phyloP scores from a whole-genome alignment of 2,797 vertebrate genomes.

The Sebastes hopkinsi region DNA sequence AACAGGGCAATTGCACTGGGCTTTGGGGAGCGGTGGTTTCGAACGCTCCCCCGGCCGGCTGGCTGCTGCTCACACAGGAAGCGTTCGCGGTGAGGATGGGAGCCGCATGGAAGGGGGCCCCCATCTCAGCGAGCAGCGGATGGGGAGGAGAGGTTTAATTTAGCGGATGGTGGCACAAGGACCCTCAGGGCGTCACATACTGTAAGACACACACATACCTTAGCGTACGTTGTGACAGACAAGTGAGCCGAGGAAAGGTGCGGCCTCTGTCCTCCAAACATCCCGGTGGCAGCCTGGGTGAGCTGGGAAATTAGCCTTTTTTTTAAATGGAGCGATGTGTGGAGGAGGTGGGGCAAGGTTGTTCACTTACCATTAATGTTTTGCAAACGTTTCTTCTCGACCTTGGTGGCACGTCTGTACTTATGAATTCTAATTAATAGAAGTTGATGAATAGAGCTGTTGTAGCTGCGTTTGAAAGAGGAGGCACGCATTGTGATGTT shows the following conservation, averaged over 20 bases:
- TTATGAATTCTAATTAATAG: slow-evolving; percentile 67
- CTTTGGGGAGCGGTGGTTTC: slow-evolving; percentile 76
- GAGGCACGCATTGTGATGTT: not conserved
- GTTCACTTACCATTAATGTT: slow-evolving; percentile 36
- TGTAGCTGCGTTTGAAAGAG: not conserved
- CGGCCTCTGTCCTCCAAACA: slow-evolving; percentile 68
- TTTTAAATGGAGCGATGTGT: slow-evolving; percentile 12
- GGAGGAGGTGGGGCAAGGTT: not conserved
- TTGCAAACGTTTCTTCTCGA: slow-evolving; percentile 45
- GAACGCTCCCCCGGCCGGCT: slow-evolving; percentile 47
- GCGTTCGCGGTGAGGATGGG: not conserved
- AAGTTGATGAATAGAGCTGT: slow-evolving; percentile 45
- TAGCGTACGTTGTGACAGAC: slow-evolving; percentile 54
- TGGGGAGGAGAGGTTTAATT: slow-evolving; percentile 77
- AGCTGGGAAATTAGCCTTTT: slow-evolving; percentile 30
- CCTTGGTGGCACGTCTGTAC: slow-evolving; percentile 59
- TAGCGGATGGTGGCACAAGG: slow-evolving; percentile 72
- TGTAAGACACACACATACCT: slow-evolving; percentile 45
- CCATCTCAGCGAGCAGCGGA: slow-evolving; percentile 36
- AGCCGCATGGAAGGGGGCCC: not conserved
- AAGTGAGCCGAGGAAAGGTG: slow-evolving; percentile 32
- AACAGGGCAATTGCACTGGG: slow-evolving; percentile 86
- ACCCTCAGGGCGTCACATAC: slow-evolving; percentile 60
- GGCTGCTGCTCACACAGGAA: not conserved
- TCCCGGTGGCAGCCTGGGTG: slow-evolving; percentile 28